phyloP scores from a whole-genome alignment of 35 echinoderm and acorn worm genomes.

The Heliocidaris erythrogramma region DNA sequence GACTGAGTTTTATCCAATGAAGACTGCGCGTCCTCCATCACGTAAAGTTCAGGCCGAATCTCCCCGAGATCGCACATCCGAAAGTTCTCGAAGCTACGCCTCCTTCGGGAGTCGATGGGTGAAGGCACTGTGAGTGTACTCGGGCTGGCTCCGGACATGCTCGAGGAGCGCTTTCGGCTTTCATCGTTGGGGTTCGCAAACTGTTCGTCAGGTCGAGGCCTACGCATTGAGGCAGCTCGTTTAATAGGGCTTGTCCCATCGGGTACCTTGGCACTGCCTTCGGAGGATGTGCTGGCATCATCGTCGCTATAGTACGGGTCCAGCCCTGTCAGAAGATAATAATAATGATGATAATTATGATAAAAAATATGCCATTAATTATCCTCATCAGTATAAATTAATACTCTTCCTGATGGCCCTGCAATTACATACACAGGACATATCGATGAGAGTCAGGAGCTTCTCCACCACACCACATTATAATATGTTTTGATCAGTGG shows the following conservation, averaged over 20 bases:
- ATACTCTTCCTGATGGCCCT: too few species aligned
- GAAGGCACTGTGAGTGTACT: conserved; percentile 55
- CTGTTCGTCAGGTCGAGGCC: conserved; percentile 3
- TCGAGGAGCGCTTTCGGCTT: conserved; percentile 41
- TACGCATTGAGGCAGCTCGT: conserved; percentile 37
- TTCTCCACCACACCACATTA: too few species aligned
- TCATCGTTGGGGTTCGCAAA: conserved; percentile 32
- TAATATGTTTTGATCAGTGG: too few species aligned
- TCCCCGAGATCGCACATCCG: conserved; percentile 50
- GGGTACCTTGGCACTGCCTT: conserved; percentile 24
- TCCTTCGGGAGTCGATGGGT: conserved; percentile 44
- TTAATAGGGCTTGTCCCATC: conserved; percentile 34
- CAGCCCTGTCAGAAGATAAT: not conserved
- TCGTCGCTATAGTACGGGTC: conserved; percentile 47
- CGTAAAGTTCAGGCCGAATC: conserved; percentile 41
- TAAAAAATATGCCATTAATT: too few species aligned
- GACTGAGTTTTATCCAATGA: conserved; percentile 30
- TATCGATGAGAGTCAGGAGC: too few species aligned
- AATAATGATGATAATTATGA: not conserved
- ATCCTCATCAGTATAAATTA: too few species aligned
- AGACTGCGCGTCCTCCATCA: conserved; percentile 41
- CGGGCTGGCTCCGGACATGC: conserved; percentile 45
- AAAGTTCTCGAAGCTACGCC: conserved; percentile 52
- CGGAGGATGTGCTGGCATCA: conserved; percentile 41
- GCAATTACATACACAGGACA: too few species aligned